Evolutionary conservation across 2,113 vertebrate genomes (phyloP).

Genomic region (Panthera uncia): DNA sequence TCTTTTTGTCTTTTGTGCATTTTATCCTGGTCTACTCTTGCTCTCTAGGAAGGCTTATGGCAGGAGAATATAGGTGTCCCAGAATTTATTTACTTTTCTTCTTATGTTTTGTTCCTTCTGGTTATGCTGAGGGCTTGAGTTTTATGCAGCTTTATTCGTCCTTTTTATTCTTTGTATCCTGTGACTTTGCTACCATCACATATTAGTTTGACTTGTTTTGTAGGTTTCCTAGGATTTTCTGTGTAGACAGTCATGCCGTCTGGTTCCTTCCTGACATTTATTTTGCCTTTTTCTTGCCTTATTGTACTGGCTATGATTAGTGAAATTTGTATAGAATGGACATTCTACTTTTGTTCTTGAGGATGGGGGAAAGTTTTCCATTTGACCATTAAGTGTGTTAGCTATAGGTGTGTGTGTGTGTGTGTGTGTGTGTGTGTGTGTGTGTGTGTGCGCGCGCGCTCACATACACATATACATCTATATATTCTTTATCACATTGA

Average conservation of each 20-base stretch:
- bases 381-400: background rate
- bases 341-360: background rate
- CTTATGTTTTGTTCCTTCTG: background rate
- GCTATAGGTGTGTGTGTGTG: background rate
- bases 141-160: background rate
- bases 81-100: background rate
- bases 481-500: background rate
- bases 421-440: no score
- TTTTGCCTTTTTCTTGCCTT: background rate
- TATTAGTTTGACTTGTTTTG: background rate
- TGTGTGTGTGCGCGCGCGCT: fast-evolving
- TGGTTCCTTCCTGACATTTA: background rate
- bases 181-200: background rate
- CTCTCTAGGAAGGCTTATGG: background rate
- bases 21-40: background rate
- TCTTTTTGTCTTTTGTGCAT: background rate
- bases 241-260: background rate
- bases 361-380: background rate
- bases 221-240: background rate
- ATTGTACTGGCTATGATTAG: background rate
- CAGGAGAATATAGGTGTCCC: background rate
- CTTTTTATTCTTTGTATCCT: background rate
- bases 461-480: background rate
- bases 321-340: background rate
- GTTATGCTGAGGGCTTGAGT: background rate